Conservation (phyloP, 2,113 vertebrate genomes). For the Dicrurus megarhynchus region DNA sequence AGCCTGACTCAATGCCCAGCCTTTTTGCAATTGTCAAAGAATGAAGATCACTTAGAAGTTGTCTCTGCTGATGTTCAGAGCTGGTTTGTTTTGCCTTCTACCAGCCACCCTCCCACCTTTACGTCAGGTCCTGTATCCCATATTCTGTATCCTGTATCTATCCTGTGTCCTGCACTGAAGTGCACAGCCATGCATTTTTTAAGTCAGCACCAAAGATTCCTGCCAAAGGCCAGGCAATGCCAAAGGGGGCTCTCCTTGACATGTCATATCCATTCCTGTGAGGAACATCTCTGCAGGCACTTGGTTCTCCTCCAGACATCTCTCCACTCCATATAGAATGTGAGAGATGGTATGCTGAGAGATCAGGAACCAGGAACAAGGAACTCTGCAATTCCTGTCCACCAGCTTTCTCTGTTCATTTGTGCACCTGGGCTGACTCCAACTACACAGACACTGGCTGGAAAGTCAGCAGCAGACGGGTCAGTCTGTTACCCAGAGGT, state of each 20-base stretch:
- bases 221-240: neutral
- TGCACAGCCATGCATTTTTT: neutral
- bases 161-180: neutral
- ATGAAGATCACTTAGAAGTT: neutral
- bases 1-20: neutral
- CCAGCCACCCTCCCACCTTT: neutral
- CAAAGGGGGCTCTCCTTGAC: neutral
- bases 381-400: conserved; percentile 9
- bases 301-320: neutral
- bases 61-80: neutral
- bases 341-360: neutral
- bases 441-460: neutral
- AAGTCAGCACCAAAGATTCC: neutral
- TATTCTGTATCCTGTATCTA: neutral
- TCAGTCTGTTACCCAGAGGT: neutral
- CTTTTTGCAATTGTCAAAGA: neutral
- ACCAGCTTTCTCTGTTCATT: neutral
- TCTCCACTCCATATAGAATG: neutral
- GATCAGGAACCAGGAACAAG: neutral
- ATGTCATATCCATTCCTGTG: neutral
- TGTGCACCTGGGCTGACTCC: neutral
- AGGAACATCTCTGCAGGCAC: neutral
- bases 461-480: neutral
- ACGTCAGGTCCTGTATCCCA: neutral
- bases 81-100: neutral